Conservation (phyloP, 2,888 invertebrate species). For the Phlogophora meticulosa region DNA sequence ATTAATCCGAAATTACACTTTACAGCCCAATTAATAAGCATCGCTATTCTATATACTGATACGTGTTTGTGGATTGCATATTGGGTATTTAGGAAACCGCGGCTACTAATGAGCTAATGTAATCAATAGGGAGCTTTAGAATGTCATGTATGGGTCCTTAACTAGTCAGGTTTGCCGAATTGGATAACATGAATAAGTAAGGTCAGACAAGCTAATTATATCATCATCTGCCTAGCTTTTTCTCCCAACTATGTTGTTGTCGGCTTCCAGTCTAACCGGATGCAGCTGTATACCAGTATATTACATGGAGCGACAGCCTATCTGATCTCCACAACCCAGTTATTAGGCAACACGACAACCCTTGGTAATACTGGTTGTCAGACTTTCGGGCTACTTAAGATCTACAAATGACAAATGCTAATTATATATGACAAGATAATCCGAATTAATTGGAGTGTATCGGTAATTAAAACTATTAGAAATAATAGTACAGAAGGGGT, state of each 20-base stretch:
- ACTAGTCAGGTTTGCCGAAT: slow-evolving; percentile 20
- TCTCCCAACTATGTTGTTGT: too few species aligned
- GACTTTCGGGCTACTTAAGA: too few species aligned
- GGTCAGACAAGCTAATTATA: not conserved
- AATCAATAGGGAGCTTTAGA: slow-evolving; percentile 14
- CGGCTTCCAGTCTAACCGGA: too few species aligned
- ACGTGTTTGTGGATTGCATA: slow-evolving; percentile 5
- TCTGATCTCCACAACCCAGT: too few species aligned
- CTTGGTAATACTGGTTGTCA: too few species aligned
- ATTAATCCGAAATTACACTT: slow-evolving; percentile 14
- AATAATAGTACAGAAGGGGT: not conserved
- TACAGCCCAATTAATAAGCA: slow-evolving; percentile 9
- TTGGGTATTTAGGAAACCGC: slow-evolving; percentile 12
- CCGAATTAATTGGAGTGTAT: slow-evolving; percentile 21
- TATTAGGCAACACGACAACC: too few species aligned
- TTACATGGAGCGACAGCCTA: too few species aligned
- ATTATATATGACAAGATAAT: slow-evolving; percentile 31
- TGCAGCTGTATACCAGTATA: too few species aligned
- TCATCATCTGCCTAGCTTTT: too few species aligned
- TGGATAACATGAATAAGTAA: slow-evolving; percentile 30
- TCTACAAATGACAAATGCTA: too few species aligned
- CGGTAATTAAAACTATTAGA: slow-evolving; percentile 13
- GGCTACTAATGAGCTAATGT: slow-evolving; percentile 31
- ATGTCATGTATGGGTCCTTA: not conserved
- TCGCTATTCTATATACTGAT: slow-evolving; percentile 1